phyloP scores from a whole-genome alignment of 2,888 invertebrate genomes.

The Halocaridina rubra region DNA sequence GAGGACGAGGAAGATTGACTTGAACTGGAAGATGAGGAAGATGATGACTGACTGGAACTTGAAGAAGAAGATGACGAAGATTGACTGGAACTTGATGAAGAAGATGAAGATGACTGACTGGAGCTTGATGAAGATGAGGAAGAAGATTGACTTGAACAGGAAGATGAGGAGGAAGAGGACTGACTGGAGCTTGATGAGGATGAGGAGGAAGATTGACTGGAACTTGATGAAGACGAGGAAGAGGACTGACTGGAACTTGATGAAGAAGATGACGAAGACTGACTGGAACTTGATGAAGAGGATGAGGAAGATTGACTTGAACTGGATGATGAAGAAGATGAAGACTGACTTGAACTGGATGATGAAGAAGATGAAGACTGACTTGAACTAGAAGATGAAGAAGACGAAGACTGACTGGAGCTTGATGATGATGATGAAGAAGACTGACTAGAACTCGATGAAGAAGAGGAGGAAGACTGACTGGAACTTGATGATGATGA shows the following conservation, averaged over 20 bases:
- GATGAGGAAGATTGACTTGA: background rate
- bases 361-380: background rate
- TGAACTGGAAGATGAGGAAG: background rate
- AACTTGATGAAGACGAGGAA: background rate
- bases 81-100: background rate
- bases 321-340: background rate
- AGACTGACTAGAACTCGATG: background rate
- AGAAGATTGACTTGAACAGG: background rate
- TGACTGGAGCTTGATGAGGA: background rate
- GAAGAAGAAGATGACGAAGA: background rate
- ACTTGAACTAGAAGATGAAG: background rate
- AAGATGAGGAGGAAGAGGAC: background rate
- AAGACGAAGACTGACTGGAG: background rate
- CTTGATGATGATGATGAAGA: background rate
- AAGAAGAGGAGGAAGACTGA: too few relatives aligned
- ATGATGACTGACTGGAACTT: too few relatives aligned
- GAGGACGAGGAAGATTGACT: background rate
- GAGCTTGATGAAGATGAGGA: background rate
- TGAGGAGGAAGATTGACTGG: background rate
- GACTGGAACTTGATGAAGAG: too few relatives aligned
- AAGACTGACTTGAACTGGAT: background rate
- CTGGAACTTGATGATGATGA: background rate
- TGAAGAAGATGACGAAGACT: background rate
- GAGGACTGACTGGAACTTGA: background rate
- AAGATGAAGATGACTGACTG: too few relatives aligned